Evolutionary conservation across 2,888 invertebrate genomes (phyloP).

Genomic region (Zhuqinia jingwanae): DNA sequence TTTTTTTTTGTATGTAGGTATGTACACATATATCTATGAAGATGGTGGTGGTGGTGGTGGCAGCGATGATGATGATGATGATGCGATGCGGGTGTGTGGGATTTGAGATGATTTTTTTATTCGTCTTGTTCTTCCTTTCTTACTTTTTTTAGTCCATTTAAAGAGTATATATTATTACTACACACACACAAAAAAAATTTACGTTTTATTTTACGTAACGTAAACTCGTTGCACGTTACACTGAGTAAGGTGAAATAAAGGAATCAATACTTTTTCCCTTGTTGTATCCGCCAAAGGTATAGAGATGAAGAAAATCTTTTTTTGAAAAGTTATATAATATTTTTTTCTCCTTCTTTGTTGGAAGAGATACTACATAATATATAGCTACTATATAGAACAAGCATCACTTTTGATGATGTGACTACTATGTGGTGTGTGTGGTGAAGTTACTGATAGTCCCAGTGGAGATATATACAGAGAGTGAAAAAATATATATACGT

Average conservation of each 20-base stretch:
- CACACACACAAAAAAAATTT: conserved; percentile 13
- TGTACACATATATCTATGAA: conserved; percentile 1
- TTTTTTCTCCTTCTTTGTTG: background rate
- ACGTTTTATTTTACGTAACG: conserved; percentile 9
- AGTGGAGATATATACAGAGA: conserved; percentile 52
- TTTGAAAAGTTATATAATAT: no score
- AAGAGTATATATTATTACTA: no score
- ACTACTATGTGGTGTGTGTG: conserved; percentile 3
- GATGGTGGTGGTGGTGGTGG: no score
- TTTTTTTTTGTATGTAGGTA: background rate
- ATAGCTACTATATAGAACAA: no score
- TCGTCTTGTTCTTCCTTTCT: no score
- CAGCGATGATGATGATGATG: no score
- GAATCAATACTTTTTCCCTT: conserved; percentile 59
- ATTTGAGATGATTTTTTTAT: conserved; percentile 46
- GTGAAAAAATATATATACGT: no score
- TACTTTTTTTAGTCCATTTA: conserved; percentile 31
- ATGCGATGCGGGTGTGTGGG: conserved; percentile 54
- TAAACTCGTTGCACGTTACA: conserved; percentile 49
- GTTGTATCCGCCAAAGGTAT: conserved; percentile 9
- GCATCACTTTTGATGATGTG: no score
- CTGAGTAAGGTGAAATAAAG: background rate
- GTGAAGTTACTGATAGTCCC: conserved; percentile 53
- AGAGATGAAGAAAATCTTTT: conserved; percentile 29
- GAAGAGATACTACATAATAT: no score